Base-by-base conservation (phyloP, 2,113 vertebrate species). In the Dissostichus mawsoni region DNA sequence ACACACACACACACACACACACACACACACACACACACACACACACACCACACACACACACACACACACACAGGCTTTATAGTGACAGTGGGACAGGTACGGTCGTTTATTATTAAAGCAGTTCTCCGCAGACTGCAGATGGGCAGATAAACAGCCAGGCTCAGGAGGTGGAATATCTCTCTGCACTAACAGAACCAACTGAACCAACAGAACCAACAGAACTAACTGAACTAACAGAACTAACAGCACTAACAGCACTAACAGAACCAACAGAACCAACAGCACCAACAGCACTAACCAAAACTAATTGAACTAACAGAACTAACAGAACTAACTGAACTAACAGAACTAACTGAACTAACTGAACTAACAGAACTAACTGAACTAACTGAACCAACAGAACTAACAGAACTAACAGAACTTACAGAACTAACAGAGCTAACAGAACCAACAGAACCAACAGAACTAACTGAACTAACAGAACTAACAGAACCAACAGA, bases 111-210 rank as follows among this genome's bases (percentile, higher is more conserved):
- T 73, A 75, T 82, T 72, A 41, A 74, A 58, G 50, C 33, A 45
- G 23, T 56, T 78, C 41, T 84, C 57, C 47, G 48, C 2, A 74
- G 66, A 53, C 52, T 52, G 41, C 23, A 70, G 66, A 74, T 25
- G 23, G n/a, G 52, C 50, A 72, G 71, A 74, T 47, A 18, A 25
- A 57, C 67, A 56, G 47, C 58, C 65, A 0, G 29, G 44, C 0
- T 29, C 17, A 13, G 18, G 76, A 70, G 84, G 61, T 71, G 72
- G 69, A 66, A 58, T 44, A 78, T 67, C 77, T 87, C 56, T 20
- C 1, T 51, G 25, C 80, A 67, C 75, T 75, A 74, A 64, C 29
- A 80, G 25, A 25, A 25, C 25, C 2, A 25, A 25, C 25, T 3
- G 25, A 25, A 25, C 25, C 0, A 25, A 25, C 25, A 25, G 44